Base-by-base conservation (phyloP, 1,140 invertebrate genomes). In the Hesperophylax magnus region DNA sequence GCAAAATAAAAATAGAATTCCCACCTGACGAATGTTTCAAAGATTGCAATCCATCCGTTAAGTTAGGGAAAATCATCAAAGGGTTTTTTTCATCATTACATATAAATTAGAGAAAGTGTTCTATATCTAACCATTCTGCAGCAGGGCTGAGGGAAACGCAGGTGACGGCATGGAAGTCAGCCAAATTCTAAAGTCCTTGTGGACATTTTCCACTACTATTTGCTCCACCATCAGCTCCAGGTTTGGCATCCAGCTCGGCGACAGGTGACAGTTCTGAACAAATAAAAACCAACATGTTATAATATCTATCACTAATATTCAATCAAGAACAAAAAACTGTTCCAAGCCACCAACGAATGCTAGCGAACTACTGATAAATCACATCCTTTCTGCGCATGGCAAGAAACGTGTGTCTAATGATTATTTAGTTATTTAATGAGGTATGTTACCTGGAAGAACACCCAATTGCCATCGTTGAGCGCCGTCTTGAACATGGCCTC, bases 261-360 rank as follows among this genome's bases (percentile, higher is more conserved):
- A 97, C 71, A 98, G 88, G 88, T 98, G 97, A 85, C 97, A 98
- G 87, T 99, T 98, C 91, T 99, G 56, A 17, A n/a, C n/a, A 47
- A 58, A 58, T 1, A 58, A 20, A 56, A 58, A 6, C 14, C 17
- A 56, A 56, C 18, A n/a, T 54, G 7, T 15, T 54, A 54, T 54
- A 54, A 54, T 7, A 54, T 54, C 2, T 54, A 54, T 54, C 53
- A 7, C n/a, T n/a, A n/a, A n/a, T n/a, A n/a, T n/a, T n/a, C n/a
- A n/a, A n/a, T n/a, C n/a, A n/a, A n/a, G n/a, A n/a, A n/a, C n/a
- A n/a, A n/a, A n/a, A n/a, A n/a, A n/a, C n/a, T n/a, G n/a, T n/a
- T n/a, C n/a, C n/a, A n/a, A n/a, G n/a, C n/a, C n/a, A n/a, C n/a
- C n/a, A n/a, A n/a, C n/a, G n/a, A n/a, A n/a, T n/a, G n/a, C n/a